Base-by-base conservation (phyloP, 2,888 invertebrate species). In the Phrixothrix hirtus region DNA sequence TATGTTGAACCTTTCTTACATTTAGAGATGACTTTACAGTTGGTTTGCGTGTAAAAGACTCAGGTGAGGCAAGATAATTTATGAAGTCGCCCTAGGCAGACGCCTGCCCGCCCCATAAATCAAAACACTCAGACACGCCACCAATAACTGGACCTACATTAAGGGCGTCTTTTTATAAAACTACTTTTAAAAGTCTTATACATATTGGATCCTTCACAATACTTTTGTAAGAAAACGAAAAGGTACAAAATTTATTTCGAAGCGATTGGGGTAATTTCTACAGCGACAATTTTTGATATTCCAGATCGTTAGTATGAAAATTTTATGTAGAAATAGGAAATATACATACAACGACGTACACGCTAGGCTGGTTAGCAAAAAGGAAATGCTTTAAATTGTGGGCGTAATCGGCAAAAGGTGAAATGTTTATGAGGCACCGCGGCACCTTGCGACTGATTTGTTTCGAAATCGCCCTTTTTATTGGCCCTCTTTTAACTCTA, bases 401-500 rank as follows among this genome's bases (percentile, higher is more conserved):
- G 54, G 54, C 48, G 54, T 49, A 54, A 54, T 54, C 54, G 49
- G 36, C 16, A 38, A 53, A 41, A 54, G 48, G 48, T 54, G 54
- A 54, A 54, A 54, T 54, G 54, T 54, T 49, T 54, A 54, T 49
- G 54, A 48, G 49, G 45, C 35, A 49, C 53, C 43, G 48, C 53
- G 53, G 53, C 53, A 53, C 51, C 54, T 59, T 50, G 47, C 51
- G 51, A 51, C 50, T 57, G 55, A 54, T 58, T 49, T 53, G 50
- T 58, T 55, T 58, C 42, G 37, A 50, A 50, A 51, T 57, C 56
- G 44, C 59, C 50, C 46, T 54, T 57, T 48, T 45, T 48, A 57
- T 51, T 56, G 48, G 44, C 39, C 55, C 51, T 54, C 47, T 50
- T 55, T 57, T 53, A 48, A 48, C 48, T 57, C 41, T 48, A 53